phyloP scores from a whole-genome alignment of 2,888 invertebrate species.

The Sycophila texana region DNA sequence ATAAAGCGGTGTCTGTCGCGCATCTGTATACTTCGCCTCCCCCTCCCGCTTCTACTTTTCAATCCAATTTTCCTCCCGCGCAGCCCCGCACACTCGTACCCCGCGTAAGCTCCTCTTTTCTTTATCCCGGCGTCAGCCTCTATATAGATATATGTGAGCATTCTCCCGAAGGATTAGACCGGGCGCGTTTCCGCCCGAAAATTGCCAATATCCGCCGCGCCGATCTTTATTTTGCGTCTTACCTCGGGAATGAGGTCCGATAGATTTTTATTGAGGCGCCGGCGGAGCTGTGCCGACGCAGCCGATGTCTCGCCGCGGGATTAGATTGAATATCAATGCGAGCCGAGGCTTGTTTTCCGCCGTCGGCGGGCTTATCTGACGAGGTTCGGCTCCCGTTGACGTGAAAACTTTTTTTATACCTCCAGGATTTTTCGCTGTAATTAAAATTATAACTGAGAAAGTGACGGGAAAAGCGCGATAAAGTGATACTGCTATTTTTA shows the following conservation, averaged over 20 bases:
- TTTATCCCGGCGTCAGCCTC: constrained; percentile 3
- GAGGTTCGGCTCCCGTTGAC: no score
- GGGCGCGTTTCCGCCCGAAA: constrained; percentile 65
- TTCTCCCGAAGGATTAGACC: constrained; percentile 59
- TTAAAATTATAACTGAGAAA: no score
- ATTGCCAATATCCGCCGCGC: constrained; percentile 68
- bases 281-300: constrained; percentile 14
- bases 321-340: constrained; percentile 53
- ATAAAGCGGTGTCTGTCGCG: constrained; percentile 35
- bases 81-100: background rate
- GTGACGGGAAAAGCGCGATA: no score
- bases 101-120: constrained; percentile 27
- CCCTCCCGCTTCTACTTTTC: constrained; percentile 10
- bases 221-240: constrained; percentile 65
- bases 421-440: no score
- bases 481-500: no score
- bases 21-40: constrained; percentile 29
- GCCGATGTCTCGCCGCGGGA: constrained; percentile 31
- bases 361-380: background rate
- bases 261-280: constrained; percentile 52
- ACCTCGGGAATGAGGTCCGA: constrained; percentile 57
- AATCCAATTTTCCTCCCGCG: constrained; percentile 47
- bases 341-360: background rate
- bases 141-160: constrained; percentile 20
- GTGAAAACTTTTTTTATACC: no score